These are phyloP conservation scores for Cabera pusaria DNA, from an alignment of 2,888 invertebrate species.

Conservation along the genomic window DNA sequence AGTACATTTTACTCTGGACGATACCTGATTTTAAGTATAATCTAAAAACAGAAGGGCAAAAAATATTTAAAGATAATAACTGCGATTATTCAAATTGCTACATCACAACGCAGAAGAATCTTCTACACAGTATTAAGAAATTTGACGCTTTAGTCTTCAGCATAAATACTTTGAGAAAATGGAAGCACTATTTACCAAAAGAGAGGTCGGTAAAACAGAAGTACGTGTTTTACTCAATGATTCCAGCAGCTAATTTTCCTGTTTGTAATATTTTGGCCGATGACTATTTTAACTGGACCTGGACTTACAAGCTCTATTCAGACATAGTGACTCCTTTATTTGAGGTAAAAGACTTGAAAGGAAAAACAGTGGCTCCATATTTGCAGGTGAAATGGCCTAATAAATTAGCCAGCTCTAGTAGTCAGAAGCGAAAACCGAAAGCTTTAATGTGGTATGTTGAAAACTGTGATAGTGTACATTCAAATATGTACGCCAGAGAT, in stretches of 20 bases:
- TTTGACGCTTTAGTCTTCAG: conserved; percentile 66
- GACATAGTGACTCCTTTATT: conserved; percentile 66
- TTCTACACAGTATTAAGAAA: conserved; percentile 45
- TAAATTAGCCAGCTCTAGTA: background rate
- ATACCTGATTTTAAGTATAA: conserved; percentile 25
- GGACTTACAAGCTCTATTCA: conserved; percentile 68
- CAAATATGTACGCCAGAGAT: conserved; percentile 41
- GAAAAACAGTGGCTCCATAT: conserved; percentile 51
- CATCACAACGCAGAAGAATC: conserved; percentile 51
- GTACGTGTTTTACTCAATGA: conserved; percentile 60
- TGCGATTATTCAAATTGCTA: conserved; percentile 61
- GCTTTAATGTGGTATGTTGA: conserved; percentile 44
- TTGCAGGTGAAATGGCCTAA: conserved; percentile 43
- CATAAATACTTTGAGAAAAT: conserved; percentile 38
- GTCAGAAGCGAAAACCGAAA: conserved; percentile 35
- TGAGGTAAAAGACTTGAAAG: conserved; percentile 52
- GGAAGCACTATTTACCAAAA: conserved; percentile 42
- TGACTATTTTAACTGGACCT: conserved; percentile 72
- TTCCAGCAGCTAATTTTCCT: conserved; percentile 49
- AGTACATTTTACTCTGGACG: conserved; percentile 61
- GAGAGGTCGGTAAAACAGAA: conserved; percentile 53
- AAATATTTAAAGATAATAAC: conserved; percentile 45
- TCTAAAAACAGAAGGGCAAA: conserved; percentile 43
- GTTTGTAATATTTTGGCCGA: conserved; percentile 54
- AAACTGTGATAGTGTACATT: conserved; percentile 40